Evolutionary conservation across 2,797 vertebrate genomes (phyloP).

Genomic region (Scolopax rusticola): DNA sequence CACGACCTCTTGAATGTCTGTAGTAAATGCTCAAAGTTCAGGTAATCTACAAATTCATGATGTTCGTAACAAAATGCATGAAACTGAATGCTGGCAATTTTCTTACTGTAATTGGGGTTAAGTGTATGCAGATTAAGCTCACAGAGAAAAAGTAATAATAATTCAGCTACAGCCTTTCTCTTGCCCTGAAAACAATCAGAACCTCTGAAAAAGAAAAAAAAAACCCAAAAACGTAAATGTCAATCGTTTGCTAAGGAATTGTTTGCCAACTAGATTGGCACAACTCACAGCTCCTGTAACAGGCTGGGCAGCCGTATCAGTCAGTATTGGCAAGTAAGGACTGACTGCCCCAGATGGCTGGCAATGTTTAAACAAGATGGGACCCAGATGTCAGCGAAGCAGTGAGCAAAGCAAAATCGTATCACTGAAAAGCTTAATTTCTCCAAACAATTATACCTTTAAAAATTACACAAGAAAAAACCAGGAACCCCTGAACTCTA

Average conservation of each 20-base stretch:
- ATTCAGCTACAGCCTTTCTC: not conserved
- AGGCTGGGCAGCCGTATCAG: conserved; percentile 16
- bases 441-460: not conserved
- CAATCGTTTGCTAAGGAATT: not conserved
- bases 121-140: not conserved
- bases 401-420: not conserved
- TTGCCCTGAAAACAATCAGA: not conserved
- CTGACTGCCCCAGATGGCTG: conserved; percentile 58
- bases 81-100: not conserved
- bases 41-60: not conserved
- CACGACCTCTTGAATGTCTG: not conserved
- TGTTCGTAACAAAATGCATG: not conserved
- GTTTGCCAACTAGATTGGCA: conserved; percentile 35
- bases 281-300: not conserved
- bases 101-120: not conserved
- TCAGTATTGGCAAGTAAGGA: conserved; percentile 29
- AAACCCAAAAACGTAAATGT: not conserved
- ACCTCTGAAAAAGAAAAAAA: not conserved
- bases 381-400: conserved; percentile 34
- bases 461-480: not conserved
- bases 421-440: not conserved
- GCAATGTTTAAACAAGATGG: not conserved
- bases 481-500: not conserved
- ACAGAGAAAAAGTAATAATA: not conserved
- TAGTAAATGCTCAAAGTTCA: not conserved